These are phyloP conservation scores for Drosophila pruinosa DNA, from an alignment of 1,140 invertebrate species.

Conservation along the genomic window DNA sequence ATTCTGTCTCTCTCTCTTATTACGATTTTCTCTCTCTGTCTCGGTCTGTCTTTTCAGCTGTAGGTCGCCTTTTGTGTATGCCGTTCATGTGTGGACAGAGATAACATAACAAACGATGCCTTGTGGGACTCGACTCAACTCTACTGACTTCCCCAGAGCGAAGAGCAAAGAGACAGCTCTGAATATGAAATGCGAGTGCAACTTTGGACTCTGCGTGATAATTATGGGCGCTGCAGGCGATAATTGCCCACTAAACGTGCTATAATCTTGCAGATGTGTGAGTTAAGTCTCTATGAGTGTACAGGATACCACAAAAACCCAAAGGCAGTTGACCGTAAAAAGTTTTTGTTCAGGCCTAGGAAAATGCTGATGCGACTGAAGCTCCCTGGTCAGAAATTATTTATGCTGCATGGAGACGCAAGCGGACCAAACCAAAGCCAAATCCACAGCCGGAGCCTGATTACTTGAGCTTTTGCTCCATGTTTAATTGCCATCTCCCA, in stretches of 20 bases:
- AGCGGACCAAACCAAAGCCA: too few species aligned
- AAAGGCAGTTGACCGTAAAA: slow-evolving; percentile 34
- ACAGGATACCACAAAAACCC: slow-evolving; percentile 41
- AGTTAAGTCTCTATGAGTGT: neutral
- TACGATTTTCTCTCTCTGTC: neutral
- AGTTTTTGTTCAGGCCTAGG: slow-evolving; percentile 12
- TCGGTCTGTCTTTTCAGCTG: neutral
- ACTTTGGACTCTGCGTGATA: slow-evolving; percentile 67
- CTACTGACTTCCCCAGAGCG: neutral
- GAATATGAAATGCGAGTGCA: slow-evolving; percentile 76
- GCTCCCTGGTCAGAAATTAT: slow-evolving; percentile 36
- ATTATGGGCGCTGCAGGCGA: slow-evolving; percentile 75
- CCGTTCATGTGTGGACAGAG: slow-evolving; percentile 52
- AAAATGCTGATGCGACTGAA: slow-evolving; percentile 11
- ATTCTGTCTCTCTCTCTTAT: neutral
- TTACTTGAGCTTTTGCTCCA: slow-evolving; percentile 35
- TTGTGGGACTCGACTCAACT: neutral
- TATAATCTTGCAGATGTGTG: slow-evolving; percentile 48
- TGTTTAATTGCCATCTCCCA: slow-evolving; percentile 39
- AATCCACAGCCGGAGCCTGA: neutral
- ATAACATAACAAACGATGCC: slow-evolving; percentile 55
- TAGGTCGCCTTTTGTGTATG: slow-evolving; percentile 40
- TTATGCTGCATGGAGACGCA: slow-evolving; percentile 18
- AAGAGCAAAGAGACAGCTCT: slow-evolving; percentile 42
- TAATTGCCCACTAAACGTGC: slow-evolving; percentile 75